phyloP scores from a whole-genome alignment of 2,113 vertebrate genomes.

The Empidonax alnorum region DNA sequence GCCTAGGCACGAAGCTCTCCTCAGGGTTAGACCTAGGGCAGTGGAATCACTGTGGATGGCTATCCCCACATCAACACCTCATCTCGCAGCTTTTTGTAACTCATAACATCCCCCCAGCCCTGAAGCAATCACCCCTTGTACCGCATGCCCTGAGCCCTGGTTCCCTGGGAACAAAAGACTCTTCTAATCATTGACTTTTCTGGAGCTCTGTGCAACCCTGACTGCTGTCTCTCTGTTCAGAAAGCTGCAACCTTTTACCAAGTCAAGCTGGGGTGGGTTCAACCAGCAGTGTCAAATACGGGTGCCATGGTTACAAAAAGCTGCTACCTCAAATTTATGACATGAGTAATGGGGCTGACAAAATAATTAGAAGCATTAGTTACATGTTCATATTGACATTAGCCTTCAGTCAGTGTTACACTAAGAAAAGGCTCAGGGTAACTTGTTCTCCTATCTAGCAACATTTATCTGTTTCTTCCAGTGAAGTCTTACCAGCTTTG shows the following conservation, averaged over 20 bases:
- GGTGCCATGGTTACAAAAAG: not conserved
- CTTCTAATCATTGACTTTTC: not conserved
- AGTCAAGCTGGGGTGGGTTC: not conserved
- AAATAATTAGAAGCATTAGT: not conserved
- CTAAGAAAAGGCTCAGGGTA: not conserved
- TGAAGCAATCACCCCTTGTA: not conserved
- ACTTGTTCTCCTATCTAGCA: not conserved
- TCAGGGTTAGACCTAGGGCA: not conserved
- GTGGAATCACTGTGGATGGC: not conserved
- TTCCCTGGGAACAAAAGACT: not conserved
- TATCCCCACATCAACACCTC: not conserved
- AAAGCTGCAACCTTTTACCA: not conserved
- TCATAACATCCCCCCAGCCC: not conserved
- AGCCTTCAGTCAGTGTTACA: not conserved
- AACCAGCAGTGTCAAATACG: not conserved
- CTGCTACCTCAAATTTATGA: not conserved
- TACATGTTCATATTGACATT: not conserved
- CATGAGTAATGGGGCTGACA: not conserved
- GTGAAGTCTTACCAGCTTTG: not conserved
- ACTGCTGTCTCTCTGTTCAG: fast-evolving
- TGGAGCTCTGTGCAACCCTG: not conserved
- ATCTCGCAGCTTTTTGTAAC: not conserved
- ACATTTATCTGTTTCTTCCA: not conserved
- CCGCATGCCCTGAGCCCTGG: fast-evolving
- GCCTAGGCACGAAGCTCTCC: not conserved